Evolutionary conservation across 2,113 vertebrate species (phyloP), one percentile per base, ranked within the genome.

Genomic region (Periophthalmus modestus): DNA sequence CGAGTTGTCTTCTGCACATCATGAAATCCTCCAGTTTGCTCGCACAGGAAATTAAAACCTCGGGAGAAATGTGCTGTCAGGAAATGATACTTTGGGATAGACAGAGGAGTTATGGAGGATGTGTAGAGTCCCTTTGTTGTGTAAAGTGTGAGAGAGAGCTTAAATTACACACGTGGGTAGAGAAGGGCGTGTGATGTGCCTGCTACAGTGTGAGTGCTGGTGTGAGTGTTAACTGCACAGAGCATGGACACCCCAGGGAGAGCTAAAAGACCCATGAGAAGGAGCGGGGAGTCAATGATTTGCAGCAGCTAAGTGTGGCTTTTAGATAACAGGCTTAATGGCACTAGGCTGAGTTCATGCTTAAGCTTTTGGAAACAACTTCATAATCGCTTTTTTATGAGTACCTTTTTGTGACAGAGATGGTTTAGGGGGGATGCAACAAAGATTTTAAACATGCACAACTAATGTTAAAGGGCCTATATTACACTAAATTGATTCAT

Each of bases 221-320:
- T 84, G 87, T 87, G 84, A 88, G 73, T 81, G 84, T 90, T 87
- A 88, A 85, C 85, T 81, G 77, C 74, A 55, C 69, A 73, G 78
- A 36, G 68, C 73, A 66, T 18, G 73, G 84, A 87, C 84, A 65
- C 87, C 87, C 89, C 77, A 16, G 82, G 74, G 85, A 83, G 91
- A 89, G 79, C 75, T 82, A 82, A 87, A 87, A 87, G 76, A 84
- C 82, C 83, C 77, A 78, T 75, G 86, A 84, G 83, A 86, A 75
- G 34, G 68, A 82, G 83, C 65, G 10, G 62, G 71, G 84, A 75
- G 83, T 75, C 74, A 78, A 84, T 87, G 82, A 80, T 89, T 81
- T 87, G 72, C 79, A 75, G 73, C 47, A 81, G 80, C 68, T 75
- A 72, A 82, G 72, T 75, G 80, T 74, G 68, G 72, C 67, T 58